phyloP scores from a whole-genome alignment of 2,888 invertebrate species.

The Chirona hameri region DNA sequence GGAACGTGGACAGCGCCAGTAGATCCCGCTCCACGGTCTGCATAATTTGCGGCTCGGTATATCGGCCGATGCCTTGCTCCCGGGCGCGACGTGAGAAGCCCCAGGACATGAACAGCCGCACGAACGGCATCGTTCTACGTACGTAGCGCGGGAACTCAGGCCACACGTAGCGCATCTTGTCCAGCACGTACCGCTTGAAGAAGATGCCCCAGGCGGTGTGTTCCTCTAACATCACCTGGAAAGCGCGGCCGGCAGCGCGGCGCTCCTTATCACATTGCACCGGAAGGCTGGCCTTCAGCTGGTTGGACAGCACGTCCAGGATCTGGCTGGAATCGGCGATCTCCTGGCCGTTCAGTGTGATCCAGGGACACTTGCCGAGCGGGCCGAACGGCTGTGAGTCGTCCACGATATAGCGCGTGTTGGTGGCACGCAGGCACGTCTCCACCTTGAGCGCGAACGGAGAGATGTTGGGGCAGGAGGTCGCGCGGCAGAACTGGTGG shows the following conservation, averaged over 20 bases:
- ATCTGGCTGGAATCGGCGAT: not conserved
- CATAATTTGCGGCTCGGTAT: not conserved
- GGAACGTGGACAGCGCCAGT: not conserved
- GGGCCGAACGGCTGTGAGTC: not conserved
- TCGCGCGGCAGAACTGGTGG: not conserved
- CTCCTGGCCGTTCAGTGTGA: not conserved
- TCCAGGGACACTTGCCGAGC: conserved; percentile 6
- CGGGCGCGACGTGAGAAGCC: not conserved
- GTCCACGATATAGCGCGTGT: not conserved
- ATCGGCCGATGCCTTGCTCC: not conserved
- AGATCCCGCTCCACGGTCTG: not conserved
- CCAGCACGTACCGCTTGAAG: not conserved
- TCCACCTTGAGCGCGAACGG: not conserved
- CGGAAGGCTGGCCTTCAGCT: not conserved
- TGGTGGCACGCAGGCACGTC: not conserved
- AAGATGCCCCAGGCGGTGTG: conserved; percentile 4
- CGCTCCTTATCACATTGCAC: not conserved
- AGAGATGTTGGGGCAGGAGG: not conserved
- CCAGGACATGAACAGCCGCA: not conserved
- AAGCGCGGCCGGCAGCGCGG: not conserved
- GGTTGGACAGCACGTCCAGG: not conserved
- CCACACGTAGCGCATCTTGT: not conserved
- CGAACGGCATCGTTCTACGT: not conserved
- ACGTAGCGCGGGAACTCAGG: not conserved
- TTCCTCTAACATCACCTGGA: not conserved